Evolutionary conservation across 2,888 invertebrate genomes (phyloP).

Genomic region (Galerucella nymphaeae): DNA sequence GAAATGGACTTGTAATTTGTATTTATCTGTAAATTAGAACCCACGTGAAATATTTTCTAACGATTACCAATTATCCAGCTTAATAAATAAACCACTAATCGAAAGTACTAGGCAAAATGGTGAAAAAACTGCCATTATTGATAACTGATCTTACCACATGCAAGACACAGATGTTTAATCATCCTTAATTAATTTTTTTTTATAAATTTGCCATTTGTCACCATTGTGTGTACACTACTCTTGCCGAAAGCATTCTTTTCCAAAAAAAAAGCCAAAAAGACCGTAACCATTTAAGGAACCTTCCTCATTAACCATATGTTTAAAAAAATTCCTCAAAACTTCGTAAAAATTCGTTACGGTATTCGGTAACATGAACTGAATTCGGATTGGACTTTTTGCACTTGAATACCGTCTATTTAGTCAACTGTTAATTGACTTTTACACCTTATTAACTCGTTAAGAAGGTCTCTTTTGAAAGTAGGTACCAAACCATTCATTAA

Average conservation of each 20-base stretch:
- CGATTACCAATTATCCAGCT: not conserved
- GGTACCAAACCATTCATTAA: constrained; percentile 15
- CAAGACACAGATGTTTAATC: not conserved
- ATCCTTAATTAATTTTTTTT: not conserved
- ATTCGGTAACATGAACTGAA: constrained; percentile 18
- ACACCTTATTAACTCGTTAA: constrained; percentile 14
- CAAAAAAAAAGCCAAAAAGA: not conserved
- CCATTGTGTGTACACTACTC: not conserved
- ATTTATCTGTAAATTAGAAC: not conserved
- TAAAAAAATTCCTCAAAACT: not conserved
- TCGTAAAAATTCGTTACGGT: constrained; percentile 13
- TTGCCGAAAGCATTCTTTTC: not conserved
- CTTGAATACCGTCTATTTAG: constrained; percentile 4
- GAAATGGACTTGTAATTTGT: constrained; percentile 16
- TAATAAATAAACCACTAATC: not conserved
- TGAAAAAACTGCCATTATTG: not conserved
- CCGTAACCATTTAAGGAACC: not conserved
- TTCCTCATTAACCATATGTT: constrained; percentile 20
- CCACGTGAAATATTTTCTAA: not conserved
- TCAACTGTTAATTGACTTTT: constrained; percentile 15
- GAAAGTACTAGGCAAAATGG: not conserved
- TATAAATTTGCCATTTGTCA: not conserved
- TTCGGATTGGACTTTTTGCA: not conserved
- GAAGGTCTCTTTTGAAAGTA: not conserved
- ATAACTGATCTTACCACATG: not conserved